Conservation (phyloP, 1,140 invertebrate species). For the Brachionus plicatilis region DNA sequence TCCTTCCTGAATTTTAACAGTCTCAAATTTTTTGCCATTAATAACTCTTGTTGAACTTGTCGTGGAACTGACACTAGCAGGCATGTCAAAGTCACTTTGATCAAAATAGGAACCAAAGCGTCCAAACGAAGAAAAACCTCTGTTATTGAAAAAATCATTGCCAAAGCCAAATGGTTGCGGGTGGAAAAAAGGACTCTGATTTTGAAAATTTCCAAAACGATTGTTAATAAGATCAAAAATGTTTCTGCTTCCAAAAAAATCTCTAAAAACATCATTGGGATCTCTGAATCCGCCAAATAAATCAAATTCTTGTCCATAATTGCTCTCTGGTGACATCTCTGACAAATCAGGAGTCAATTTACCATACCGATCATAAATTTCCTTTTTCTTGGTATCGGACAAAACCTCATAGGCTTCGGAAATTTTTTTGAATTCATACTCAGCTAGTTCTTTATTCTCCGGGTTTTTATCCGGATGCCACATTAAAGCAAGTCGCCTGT, state of each 20-base stretch:
- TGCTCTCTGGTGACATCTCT: background rate
- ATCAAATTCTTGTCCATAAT: background rate
- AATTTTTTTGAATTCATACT: slow-evolving; percentile 56
- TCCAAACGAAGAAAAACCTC: background rate
- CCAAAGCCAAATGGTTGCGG: background rate
- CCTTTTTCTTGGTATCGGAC: background rate
- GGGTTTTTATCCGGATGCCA: slow-evolving; percentile 20
- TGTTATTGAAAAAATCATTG: background rate
- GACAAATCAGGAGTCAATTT: slow-evolving; percentile 40
- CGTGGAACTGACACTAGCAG: background rate
- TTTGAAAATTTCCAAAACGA: background rate
- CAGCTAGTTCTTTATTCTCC: slow-evolving; percentile 68
- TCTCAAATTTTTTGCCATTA: slow-evolving; percentile 1
- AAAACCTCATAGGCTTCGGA: slow-evolving; percentile 29
- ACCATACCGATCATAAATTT: slow-evolving; percentile 24
- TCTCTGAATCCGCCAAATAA: background rate
- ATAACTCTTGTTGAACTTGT: background rate
- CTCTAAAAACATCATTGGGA: slow-evolving; percentile 14
- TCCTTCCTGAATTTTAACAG: background rate
- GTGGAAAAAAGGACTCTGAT: background rate
- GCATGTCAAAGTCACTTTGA: background rate
- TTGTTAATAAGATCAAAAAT: background rate
- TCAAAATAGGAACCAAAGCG: background rate
- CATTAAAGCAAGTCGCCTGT: slow-evolving; percentile 75
- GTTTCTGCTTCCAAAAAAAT: background rate